Conservation (phyloP, 2,888 invertebrate genomes). For the Holacanthella duospinosa region DNA sequence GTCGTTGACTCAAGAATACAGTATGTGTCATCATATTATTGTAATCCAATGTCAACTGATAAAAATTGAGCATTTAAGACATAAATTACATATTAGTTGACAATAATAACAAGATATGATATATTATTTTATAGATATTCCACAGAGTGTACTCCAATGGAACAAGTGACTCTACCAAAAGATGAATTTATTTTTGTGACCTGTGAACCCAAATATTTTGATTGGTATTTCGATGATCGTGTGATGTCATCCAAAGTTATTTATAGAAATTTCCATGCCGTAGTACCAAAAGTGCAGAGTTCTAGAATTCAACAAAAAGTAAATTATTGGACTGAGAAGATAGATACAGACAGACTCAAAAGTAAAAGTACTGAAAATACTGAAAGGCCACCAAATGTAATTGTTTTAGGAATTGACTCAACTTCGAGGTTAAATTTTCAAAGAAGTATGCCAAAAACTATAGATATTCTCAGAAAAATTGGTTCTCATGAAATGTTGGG, state of each 20-base stretch:
- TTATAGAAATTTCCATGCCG: slow-evolving; percentile 19
- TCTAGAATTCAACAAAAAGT: neutral
- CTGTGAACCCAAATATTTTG: neutral
- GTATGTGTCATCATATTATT: no score
- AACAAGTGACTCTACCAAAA: neutral
- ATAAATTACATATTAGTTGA: no score
- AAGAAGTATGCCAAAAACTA: neutral
- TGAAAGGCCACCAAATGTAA: neutral
- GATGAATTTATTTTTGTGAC: neutral
- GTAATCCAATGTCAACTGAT: no score
- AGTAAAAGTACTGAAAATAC: no score
- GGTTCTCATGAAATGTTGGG: slow-evolving; percentile 8
- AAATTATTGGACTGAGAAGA: neutral
- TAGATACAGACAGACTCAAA: no score
- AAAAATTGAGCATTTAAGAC: no score
- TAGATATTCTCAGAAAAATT: neutral
- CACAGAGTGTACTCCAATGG: neutral
- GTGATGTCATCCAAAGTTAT: slow-evolving; percentile 13
- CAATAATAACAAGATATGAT: no score
- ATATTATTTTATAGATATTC: no score
- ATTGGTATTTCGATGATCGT: neutral
- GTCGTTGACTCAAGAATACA: neutral
- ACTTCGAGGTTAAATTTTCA: slow-evolving; percentile 1
- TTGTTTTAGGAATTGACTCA: slow-evolving; percentile 3
- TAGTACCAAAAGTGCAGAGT: slow-evolving; percentile 1